A percentile compares a stretch with the other conserved stretches of the same genome.
Conservation (phyloP, 2,113 vertebrate genomes). For the Neolamprologus kungweensis region DNA sequence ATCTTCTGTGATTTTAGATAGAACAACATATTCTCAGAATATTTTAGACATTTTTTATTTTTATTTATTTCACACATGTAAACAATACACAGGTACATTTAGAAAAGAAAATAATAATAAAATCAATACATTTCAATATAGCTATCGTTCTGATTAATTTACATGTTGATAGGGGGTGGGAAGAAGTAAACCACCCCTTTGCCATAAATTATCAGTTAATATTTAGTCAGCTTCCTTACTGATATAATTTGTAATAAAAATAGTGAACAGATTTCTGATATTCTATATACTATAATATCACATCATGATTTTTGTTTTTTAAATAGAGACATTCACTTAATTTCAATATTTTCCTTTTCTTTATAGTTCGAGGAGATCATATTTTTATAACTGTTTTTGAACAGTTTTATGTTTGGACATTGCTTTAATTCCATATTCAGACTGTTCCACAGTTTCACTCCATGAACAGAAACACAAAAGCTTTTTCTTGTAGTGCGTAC, state of each 20-base stretch:
- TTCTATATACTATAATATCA: neutral
- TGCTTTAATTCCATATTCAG: neutral
- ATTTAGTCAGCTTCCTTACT: neutral
- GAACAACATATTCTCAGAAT: neutral
- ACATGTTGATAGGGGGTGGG: neutral
- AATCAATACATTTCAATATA: no score
- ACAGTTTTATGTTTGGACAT: neutral
- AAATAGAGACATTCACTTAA: neutral
- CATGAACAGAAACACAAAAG: neutral
- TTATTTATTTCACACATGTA: neutral
- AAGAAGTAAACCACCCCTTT: neutral
- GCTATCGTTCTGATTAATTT: neutral
- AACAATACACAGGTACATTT: neutral
- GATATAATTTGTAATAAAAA: neutral
- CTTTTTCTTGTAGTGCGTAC: fast-evolving
- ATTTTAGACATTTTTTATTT: neutral
- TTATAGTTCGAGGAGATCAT: fast-evolving
- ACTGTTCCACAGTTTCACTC: neutral
- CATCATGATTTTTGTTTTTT: neutral
- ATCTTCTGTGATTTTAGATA: neutral
- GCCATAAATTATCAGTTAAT: neutral
- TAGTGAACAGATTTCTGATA: neutral
- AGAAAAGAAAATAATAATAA: neutral
- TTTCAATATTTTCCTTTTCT: neutral
- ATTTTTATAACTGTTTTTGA: neutral